Evolutionary conservation across 2,888 invertebrate species (phyloP).

Genomic region (Eumacrocentrus americanus): DNA sequence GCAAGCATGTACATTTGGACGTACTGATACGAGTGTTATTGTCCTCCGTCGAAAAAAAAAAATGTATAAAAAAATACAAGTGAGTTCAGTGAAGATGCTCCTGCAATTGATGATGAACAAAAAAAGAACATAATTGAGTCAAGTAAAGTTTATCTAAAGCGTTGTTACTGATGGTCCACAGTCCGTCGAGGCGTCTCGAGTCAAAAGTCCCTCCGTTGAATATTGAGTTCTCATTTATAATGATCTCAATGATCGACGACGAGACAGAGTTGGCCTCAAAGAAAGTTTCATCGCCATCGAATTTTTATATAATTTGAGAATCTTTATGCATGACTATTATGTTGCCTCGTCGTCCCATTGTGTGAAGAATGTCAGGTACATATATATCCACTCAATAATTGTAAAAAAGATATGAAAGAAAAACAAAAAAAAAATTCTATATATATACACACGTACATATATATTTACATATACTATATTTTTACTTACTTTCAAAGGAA

Average conservation of each 20-base stretch:
- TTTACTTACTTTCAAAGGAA: constrained; percentile 55
- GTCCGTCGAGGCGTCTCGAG: not conserved
- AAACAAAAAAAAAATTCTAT: constrained; percentile 34
- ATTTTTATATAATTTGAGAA: not conserved
- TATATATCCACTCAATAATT: constrained; percentile 35
- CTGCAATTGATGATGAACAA: too few species aligned
- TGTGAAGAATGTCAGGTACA: constrained; percentile 33
- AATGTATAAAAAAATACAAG: not conserved
- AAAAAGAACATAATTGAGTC: not conserved
- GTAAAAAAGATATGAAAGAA: constrained; percentile 36
- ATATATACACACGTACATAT: constrained; percentile 40
- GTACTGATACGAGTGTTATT: too few species aligned
- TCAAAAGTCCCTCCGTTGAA: constrained; percentile 11
- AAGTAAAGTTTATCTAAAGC: too few species aligned
- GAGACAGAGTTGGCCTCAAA: constrained; percentile 7
- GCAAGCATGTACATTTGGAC: too few species aligned
- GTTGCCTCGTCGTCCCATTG: constrained; percentile 34
- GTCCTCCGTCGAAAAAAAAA: not conserved
- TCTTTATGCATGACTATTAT: not conserved
- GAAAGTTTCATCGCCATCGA: not conserved
- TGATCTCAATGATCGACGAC: constrained; percentile 23
- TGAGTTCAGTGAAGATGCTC: too few species aligned
- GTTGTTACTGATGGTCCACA: too few species aligned
- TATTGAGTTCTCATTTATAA: constrained; percentile 14
- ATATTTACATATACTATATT: constrained; percentile 53